phyloP scores from a whole-genome alignment of 2,888 invertebrate species.

The Saturnia pavonia region DNA sequence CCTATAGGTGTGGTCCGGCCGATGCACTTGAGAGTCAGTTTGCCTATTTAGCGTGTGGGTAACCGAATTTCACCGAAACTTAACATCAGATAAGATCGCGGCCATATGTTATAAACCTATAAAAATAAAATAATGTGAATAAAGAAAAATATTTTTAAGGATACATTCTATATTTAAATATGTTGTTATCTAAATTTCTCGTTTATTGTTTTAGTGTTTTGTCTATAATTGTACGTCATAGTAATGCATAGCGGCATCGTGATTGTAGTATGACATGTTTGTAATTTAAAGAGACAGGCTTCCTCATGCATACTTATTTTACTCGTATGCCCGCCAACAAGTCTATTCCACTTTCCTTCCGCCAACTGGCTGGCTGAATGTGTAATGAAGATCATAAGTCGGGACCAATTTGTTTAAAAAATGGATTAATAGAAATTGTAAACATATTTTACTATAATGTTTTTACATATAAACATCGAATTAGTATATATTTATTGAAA shows the following conservation, averaged over 20 bases:
- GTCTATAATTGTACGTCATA: constrained; percentile 4
- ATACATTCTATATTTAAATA: too few relatives aligned
- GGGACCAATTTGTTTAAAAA: constrained; percentile 5
- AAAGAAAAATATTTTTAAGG: too few relatives aligned
- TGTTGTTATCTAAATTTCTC: neutral
- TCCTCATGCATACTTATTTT: constrained; percentile 24
- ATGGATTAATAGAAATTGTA: neutral
- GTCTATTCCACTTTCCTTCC: constrained; percentile 35
- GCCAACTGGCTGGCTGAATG: neutral
- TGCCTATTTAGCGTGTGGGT: too few relatives aligned
- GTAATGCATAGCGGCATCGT: constrained; percentile 19
- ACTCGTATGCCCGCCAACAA: constrained; percentile 25
- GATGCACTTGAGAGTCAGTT: too few relatives aligned
- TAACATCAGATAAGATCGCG: too few relatives aligned
- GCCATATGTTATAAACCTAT: too few relatives aligned
- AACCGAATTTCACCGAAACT: too few relatives aligned
- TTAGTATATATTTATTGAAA: neutral
- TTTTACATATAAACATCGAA: neutral
- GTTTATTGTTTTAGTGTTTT: neutral
- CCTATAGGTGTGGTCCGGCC: neutral
- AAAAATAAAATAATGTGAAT: too few relatives aligned
- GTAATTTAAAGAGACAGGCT: constrained; percentile 17
- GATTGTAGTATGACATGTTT: constrained; percentile 17
- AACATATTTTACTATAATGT: neutral
- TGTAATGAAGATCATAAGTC: neutral